These are phyloP conservation scores for Rhaphigaster nebulosa DNA, from an alignment of 2,888 invertebrate genomes.

Conservation along the genomic window DNA sequence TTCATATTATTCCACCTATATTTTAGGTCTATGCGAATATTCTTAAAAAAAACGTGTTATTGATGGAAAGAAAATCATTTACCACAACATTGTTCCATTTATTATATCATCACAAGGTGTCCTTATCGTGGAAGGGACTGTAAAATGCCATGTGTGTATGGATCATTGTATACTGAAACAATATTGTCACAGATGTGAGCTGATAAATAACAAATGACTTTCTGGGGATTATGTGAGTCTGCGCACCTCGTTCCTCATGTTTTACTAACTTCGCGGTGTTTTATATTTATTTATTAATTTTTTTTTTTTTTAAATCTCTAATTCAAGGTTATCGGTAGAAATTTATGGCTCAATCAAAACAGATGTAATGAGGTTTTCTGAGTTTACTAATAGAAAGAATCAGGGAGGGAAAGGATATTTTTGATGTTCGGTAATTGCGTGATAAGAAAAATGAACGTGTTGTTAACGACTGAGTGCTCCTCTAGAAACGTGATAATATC, in stretches of 20 bases:
- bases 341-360: not conserved
- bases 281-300: too few relatives aligned
- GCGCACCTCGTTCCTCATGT: not conserved
- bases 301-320: not conserved
- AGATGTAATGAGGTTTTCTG: not conserved
- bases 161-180: not conserved
- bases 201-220: not conserved
- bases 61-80: too few relatives aligned
- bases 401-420: not conserved
- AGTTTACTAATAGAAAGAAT: not conserved
- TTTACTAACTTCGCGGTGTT: not conserved
- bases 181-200: constrained; percentile 7
- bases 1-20: too few relatives aligned
- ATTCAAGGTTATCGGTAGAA: too few relatives aligned
- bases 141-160: not conserved
- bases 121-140: not conserved
- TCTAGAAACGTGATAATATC: not conserved
- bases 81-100: not conserved
- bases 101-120: not conserved
- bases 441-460: constrained; percentile 19
- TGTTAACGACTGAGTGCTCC: not conserved
- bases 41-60: too few relatives aligned
- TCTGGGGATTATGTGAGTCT: not conserved
- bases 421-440: not conserved
- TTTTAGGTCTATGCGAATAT: too few relatives aligned